Evolutionary conservation across 2,888 invertebrate genomes (phyloP), one percentile per base, ranked within the genome.

Genomic region (Hypselothyrea guttata): DNA sequence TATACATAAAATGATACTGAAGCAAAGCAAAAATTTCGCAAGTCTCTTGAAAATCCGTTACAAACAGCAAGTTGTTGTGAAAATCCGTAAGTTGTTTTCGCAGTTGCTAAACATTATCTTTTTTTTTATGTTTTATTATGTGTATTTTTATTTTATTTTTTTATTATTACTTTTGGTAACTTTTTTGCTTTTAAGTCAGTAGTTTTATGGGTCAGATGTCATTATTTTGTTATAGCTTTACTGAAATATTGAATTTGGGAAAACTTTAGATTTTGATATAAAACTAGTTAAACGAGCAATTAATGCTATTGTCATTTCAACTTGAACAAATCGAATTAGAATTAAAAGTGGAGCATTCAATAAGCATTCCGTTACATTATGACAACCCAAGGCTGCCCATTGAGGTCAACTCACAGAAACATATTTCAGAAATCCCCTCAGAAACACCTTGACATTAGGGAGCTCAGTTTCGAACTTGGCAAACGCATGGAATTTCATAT

Each of bases 381-480:
- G 22, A 22, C 5, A 4, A 22, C 22, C 7, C 30, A 30, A 30
- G 30, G 30, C 30, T 8, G 9, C 4, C 4, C 12, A 7, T 22
- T 22, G 60, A 66, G 74, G 76, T 66, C 73, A 65, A 58, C 42
- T 51, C 22, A 22, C 42, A 15, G 61, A 41, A 46, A 54, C 22
- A 22, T 22, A 22, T 22, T 22, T 35, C 13, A 18, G 37, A 59
- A 57, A 65, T 30, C 34, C 38, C 37, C 49, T 9, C 22, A 22
- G 22, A 34, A 15, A 57, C 55, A 61, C 76, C 76, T 76, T 79
- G 76, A 70, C 76, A 70, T 73, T 70, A 73, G 79, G 62, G 77
- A 55, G 66, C 61, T 54, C 22, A 5, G 22, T 42, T 47, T 47
- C 41, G 16, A 42, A 33, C 31, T 27, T 38, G 22, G 2, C 8